Conservation (phyloP, 2,888 invertebrate species). For the Allophyes oxyacanthae region DNA sequence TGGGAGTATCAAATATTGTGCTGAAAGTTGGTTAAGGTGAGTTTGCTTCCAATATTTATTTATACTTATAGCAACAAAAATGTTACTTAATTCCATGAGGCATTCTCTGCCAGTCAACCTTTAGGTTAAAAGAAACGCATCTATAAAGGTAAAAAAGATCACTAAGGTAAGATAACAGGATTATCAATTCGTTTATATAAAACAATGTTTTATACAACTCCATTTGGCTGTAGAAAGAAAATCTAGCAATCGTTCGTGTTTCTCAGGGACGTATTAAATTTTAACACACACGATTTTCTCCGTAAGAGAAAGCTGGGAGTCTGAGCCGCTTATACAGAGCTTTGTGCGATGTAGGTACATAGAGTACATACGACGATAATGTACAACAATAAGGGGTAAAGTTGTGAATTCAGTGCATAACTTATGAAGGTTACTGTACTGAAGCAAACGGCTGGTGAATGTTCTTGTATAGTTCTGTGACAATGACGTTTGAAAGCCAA, state of each 20-base stretch:
- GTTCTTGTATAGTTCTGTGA: no score
- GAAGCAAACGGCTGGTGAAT: no score
- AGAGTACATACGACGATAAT: background rate
- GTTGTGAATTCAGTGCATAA: slow-evolving; percentile 10
- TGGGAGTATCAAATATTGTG: no score
- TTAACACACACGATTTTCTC: slow-evolving; percentile 10
- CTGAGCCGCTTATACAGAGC: slow-evolving; percentile 3
- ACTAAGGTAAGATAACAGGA: background rate
- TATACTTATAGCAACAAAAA: no score
- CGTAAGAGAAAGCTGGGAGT: slow-evolving; percentile 3
- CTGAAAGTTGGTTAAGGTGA: no score
- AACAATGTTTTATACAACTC: slow-evolving; percentile 10
- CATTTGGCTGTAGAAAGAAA: slow-evolving; percentile 11
- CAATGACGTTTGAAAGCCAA: no score
- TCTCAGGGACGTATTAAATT: slow-evolving; percentile 11
- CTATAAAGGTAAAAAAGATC: background rate
- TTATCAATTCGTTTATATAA: slow-evolving; percentile 19
- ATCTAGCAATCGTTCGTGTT: slow-evolving; percentile 17
- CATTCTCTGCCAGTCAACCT: no score
- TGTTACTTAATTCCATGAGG: no score
- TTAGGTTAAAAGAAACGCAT: no score
- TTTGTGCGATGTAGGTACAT: background rate
- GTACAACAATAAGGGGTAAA: slow-evolving; percentile 4
- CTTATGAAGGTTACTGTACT: background rate
- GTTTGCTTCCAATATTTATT: no score